A percentile compares a stretch with the other conserved stretches of the same genome.
Conservation (phyloP, 1,140 invertebrate genomes). For the Drosophila sturtevanti region DNA sequence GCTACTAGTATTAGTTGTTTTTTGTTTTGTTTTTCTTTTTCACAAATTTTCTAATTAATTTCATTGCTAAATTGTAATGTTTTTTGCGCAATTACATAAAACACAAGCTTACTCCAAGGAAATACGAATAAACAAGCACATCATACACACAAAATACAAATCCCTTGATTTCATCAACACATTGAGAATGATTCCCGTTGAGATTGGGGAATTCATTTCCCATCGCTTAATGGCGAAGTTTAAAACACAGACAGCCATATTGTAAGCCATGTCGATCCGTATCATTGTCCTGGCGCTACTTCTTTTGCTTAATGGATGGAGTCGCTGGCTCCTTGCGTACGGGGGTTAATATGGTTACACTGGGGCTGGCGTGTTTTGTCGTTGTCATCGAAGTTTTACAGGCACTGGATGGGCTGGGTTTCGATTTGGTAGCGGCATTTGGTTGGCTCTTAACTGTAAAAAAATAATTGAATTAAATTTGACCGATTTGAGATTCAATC, state of each 20-base stretch:
- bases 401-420: slow-evolving; percentile 30
- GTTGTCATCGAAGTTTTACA: slow-evolving; percentile 71
- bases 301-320: slow-evolving; percentile 55
- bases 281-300: slow-evolving; percentile 55
- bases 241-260: slow-evolving; percentile 67
- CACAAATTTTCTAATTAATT: slow-evolving; percentile 66
- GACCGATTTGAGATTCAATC: slow-evolving; percentile 1
- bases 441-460: slow-evolving; percentile 22
- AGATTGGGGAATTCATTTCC: neutral
- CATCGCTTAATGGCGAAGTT: slow-evolving; percentile 61
- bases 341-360: slow-evolving; percentile 35
- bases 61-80: slow-evolving; percentile 52
- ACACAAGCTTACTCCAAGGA: slow-evolving; percentile 47
- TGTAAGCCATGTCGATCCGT: slow-evolving; percentile 9
- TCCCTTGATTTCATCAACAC: slow-evolving; percentile 48
- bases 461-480: neutral
- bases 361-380: slow-evolving; percentile 52
- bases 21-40: slow-evolving; percentile 10
- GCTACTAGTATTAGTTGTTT: slow-evolving; percentile 50
- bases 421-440: slow-evolving; percentile 19
- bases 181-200: slow-evolving; percentile 51
- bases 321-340: slow-evolving; percentile 45
- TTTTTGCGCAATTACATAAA: slow-evolving; percentile 44
- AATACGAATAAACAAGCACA: slow-evolving; percentile 28
- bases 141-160: slow-evolving; percentile 33